Evolutionary conservation across 1,140 invertebrate genomes (phyloP), one percentile per base, ranked within the genome.

Genomic region (Zaprionus inermis): DNA sequence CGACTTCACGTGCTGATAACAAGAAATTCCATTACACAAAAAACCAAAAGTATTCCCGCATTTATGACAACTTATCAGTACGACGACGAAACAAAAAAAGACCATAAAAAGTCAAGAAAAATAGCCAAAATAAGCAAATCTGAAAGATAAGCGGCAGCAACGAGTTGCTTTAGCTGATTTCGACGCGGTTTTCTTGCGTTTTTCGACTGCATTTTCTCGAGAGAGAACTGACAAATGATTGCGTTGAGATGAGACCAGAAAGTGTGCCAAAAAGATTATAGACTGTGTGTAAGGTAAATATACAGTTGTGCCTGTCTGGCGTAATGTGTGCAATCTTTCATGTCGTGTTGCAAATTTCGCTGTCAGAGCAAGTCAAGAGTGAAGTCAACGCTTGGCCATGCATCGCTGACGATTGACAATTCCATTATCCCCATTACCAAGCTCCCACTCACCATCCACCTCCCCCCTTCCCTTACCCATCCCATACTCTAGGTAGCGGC

Each of bases 331-430:
- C 18, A 46, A 54, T 57, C 44, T 59, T 68, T 67, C 18, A 30
- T 63, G 72, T 28, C 51, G 65, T 73, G 64, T 68, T 57, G 34
- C 56, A 68, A 67, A 68, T 73, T 67, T 73, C 70, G 70, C 70
- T 72, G 70, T 66, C 69, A 34, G 61, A 63, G 59, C 59, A 20
- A 60, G 22, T 36, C 20, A 58, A 69, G 59, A 55, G 55, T 44
- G 46, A 54, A 67, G 63, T 68, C 51, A 51, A 73, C 18, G 41
- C 16, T 68, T 60, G 30, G n/a, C 54, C 72, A 75, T 68, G 72
- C 72, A 75, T 75, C 72, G 72, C 46, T 75, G 69, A 44, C 67
- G 59, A 71, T 75, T 75, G 67, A 64, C 67, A 75, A 71, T 70
- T 71, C 58, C 34, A 70, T 58, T 69, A 63, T 5, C 18, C 30